Evolutionary conservation across 2,113 vertebrate genomes (phyloP).

Genomic region (Xyrauchen texanus): DNA sequence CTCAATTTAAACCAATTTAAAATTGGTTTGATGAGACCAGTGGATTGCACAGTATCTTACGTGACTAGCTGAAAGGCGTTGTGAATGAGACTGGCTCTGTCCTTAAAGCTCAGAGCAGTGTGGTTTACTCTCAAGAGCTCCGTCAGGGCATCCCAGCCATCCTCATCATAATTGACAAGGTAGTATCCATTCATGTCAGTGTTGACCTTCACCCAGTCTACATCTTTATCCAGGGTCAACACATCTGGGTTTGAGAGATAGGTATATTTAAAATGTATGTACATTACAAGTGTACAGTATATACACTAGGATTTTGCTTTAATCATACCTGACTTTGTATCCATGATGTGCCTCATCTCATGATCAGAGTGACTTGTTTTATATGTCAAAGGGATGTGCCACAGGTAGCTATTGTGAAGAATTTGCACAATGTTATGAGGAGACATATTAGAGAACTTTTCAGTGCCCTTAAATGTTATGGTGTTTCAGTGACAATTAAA

Average conservation of each 20-base stretch:
- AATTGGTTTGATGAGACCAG: not conserved
- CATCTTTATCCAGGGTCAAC: conserved; percentile 80
- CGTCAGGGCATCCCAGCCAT: conserved; percentile 81
- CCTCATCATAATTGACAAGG: conserved; percentile 84
- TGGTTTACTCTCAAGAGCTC: conserved; percentile 78
- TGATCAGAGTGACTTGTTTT: conserved; percentile 70
- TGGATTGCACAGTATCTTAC: conserved; percentile 62
- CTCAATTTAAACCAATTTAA: too few relatives aligned
- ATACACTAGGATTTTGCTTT: too few relatives aligned
- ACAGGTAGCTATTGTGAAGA: conserved; percentile 66
- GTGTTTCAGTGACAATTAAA: too few relatives aligned
- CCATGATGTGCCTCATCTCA: conserved; percentile 71
- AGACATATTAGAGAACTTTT: too few relatives aligned
- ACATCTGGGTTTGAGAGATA: conserved; percentile 69
- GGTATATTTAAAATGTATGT: too few relatives aligned
- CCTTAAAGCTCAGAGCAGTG: conserved; percentile 79
- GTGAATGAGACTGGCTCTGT: conserved; percentile 86
- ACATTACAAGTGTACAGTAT: too few relatives aligned
- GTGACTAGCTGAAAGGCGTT: conserved; percentile 89
- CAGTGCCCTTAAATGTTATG: too few relatives aligned
- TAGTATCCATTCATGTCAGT: conserved; percentile 90
- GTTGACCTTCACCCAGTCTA: conserved; percentile 90
- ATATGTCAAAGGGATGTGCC: conserved; percentile 80
- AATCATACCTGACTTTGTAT: conserved; percentile 68
- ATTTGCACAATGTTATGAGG: not conserved